Percentiles rank a stretch among this genome's conserved stretches.
Evolutionary conservation across 64 coral and sea anemone species (phyloP).

Genomic region (Montipora efflorescens): DNA sequence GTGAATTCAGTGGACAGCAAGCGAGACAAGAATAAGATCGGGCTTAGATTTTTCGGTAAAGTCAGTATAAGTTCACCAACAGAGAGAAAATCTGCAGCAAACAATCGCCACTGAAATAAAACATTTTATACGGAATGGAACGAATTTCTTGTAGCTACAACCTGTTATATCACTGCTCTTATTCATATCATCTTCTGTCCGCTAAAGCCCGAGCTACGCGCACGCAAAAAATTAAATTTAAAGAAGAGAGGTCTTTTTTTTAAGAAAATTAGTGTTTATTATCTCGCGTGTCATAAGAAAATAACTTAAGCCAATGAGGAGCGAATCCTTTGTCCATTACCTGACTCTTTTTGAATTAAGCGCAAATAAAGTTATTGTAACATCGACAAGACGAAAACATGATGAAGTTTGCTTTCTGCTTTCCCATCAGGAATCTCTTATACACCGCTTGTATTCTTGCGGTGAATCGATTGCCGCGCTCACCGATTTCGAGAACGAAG

Average conservation of each 20-base stretch:
- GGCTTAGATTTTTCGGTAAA: no score
- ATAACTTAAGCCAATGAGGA: constrained; percentile 29
- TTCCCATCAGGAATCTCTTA: constrained; percentile 26
- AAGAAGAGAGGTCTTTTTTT: no score
- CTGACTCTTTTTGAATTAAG: constrained; percentile 51
- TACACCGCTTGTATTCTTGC: not conserved
- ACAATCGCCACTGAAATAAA: no score
- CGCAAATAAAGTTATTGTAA: constrained; percentile 52
- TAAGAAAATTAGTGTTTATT: constrained; percentile 34
- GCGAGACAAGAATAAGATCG: no score
- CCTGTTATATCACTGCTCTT: not conserved
- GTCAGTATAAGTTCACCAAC: no score
- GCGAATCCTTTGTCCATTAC: constrained; percentile 21
- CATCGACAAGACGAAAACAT: constrained; percentile 47
- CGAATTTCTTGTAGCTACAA: no score
- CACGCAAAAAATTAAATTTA: not conserved
- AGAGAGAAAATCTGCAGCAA: no score
- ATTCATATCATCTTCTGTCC: not conserved
- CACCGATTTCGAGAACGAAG: not conserved
- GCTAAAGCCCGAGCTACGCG: not conserved
- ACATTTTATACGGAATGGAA: no score
- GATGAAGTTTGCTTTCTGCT: constrained; percentile 36
- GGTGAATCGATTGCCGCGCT: not conserved
- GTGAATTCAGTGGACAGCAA: no score
- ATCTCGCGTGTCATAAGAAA: constrained; percentile 45